Evolutionary conservation across 1,140 invertebrate genomes (phyloP).

Genomic region (Habropoda laboriosa): DNA sequence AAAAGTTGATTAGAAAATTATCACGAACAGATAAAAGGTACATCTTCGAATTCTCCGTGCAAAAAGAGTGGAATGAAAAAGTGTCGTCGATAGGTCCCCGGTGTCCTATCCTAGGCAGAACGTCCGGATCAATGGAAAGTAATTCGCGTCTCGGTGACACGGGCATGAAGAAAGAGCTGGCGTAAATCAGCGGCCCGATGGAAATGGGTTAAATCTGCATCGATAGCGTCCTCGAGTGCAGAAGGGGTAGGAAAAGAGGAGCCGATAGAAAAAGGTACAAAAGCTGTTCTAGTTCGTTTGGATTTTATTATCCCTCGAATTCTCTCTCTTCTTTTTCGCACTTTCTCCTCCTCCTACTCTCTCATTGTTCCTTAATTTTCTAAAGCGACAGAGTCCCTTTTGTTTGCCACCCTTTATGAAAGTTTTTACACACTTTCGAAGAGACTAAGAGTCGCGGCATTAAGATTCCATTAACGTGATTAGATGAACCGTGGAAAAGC

Average conservation of each 20-base stretch:
- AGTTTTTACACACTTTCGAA: constrained; percentile 30
- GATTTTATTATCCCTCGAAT: constrained; percentile 20
- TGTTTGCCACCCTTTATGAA: constrained; percentile 9
- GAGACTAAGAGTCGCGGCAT: constrained; percentile 45
- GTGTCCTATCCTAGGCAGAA: background rate
- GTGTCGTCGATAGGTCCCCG: background rate
- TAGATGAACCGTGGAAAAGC: constrained; percentile 17
- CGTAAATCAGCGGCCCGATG: constrained; percentile 18
- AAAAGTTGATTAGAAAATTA: too few relatives aligned
- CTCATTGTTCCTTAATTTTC: constrained; percentile 52
- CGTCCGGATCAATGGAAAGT: constrained; percentile 10
- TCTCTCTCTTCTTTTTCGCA: background rate
- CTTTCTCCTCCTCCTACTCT: too few relatives aligned
- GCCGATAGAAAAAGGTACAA: constrained; percentile 18
- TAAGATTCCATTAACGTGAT: constrained; percentile 62
- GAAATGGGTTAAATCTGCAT: constrained; percentile 29
- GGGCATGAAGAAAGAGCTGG: background rate
- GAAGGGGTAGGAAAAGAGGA: background rate
- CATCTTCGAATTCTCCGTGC: background rate
- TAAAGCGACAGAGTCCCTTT: constrained; percentile 50
- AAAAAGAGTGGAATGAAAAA: background rate
- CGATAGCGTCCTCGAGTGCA: constrained; percentile 9
- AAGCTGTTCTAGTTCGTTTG: constrained; percentile 21
- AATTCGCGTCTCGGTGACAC: constrained; percentile 18
- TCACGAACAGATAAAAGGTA: too few relatives aligned